Conservation (phyloP, 2,113 vertebrate genomes). For the Oxygymnocypris stewartii region DNA sequence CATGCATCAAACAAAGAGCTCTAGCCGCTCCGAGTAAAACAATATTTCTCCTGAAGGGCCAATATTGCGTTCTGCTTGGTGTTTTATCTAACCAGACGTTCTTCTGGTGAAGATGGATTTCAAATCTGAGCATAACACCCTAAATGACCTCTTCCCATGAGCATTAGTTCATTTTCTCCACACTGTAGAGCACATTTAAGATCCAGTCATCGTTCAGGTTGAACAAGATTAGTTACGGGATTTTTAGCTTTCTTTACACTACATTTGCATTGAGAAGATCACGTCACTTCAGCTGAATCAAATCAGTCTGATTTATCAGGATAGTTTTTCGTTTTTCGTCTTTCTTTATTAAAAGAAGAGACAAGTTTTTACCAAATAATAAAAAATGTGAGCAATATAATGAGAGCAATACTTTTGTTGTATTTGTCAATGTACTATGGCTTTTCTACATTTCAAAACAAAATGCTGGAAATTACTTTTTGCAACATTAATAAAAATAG, state of each 20-base stretch:
- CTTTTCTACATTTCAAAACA: neutral
- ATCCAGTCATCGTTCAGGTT: constrained; percentile 1
- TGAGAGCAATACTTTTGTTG: neutral
- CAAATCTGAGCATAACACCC: neutral
- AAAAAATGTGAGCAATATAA: neutral
- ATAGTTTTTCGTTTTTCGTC: neutral
- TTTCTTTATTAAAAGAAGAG: neutral
- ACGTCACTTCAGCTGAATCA: neutral
- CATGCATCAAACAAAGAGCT: constrained; percentile 38
- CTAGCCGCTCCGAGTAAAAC: constrained; percentile 21
- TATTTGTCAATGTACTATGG: neutral
- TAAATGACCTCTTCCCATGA: neutral
- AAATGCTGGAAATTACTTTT: neutral
- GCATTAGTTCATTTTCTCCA: constrained; percentile 7
- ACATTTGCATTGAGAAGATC: neutral
- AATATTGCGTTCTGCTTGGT: constrained; percentile 14
- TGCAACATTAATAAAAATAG: neutral
- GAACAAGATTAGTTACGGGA: neutral
- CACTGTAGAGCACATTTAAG: neutral
- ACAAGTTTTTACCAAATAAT: neutral
- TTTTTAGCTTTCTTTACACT: neutral
- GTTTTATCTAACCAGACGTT: constrained; percentile 16
- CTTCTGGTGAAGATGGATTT: constrained; percentile 6
- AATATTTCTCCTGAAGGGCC: constrained; percentile 31
- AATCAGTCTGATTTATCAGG: neutral